These are phyloP conservation scores for Coccyzus lansbergi DNA, from an alignment of 2,797 vertebrate species.

Conservation along the genomic window DNA sequence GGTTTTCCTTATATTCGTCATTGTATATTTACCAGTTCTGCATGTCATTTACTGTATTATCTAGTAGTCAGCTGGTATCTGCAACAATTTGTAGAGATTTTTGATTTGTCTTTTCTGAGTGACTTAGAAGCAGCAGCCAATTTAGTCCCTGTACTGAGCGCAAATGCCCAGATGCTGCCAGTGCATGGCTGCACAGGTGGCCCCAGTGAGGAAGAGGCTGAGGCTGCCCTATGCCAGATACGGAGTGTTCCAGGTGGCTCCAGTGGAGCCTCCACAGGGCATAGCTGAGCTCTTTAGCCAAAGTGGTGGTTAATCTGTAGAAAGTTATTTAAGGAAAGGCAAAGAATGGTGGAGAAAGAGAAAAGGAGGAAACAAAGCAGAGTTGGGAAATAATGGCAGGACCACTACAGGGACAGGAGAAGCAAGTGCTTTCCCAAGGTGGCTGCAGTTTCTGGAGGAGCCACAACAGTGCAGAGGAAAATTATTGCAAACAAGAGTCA, in stretches of 20 bases:
- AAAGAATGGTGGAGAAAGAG: background rate
- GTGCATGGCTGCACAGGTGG: too few species aligned
- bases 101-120: background rate
- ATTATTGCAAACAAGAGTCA: rapidly evolving
- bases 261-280: rapidly evolving
- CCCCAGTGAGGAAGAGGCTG: too few species aligned
- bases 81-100: background rate
- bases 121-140: background rate
- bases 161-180: too few species aligned
- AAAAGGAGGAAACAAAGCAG: background rate
- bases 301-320: background rate
- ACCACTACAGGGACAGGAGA: background rate
- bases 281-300: background rate
- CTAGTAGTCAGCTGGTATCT: background rate
- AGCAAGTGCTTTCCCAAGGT: background rate
- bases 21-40: background rate
- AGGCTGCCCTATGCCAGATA: rapidly evolving
- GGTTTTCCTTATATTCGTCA: background rate
- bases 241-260: rapidly evolving
- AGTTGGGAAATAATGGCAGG: background rate
- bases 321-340: background rate
- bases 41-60: background rate
- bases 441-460: background rate
- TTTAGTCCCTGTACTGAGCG: background rate
- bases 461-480: background rate